phyloP scores from a whole-genome alignment of 1,140 invertebrate genomes.

The Protaetia brevitarsis region DNA sequence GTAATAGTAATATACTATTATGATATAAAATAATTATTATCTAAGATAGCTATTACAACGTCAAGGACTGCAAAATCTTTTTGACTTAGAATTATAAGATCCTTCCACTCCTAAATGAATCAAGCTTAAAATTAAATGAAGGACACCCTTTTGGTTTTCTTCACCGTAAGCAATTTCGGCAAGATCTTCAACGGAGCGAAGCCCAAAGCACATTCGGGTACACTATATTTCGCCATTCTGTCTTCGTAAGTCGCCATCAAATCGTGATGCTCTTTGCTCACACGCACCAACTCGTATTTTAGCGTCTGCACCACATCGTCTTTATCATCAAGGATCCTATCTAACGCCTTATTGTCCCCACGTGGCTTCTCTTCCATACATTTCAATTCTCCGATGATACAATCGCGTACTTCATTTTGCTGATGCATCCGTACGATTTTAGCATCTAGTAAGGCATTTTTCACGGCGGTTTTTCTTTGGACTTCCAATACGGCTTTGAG shows the following conservation, averaged over 20 bases:
- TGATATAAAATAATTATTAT: too few species aligned
- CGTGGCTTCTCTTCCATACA: background rate
- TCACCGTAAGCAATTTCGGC: background rate
- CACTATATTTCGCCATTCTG: background rate
- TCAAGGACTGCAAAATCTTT: too few species aligned
- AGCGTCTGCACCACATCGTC: background rate
- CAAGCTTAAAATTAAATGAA: too few species aligned
- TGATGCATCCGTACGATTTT: background rate
- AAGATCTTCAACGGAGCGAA: background rate
- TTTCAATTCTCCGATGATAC: background rate
- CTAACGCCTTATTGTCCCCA: background rate
- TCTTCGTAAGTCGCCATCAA: background rate
- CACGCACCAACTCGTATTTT: background rate
- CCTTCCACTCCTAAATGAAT: too few species aligned
- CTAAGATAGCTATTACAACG: too few species aligned
- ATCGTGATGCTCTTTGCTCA: background rate
- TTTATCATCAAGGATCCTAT: background rate
- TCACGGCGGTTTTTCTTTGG: background rate
- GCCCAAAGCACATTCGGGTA: background rate
- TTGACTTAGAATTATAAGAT: too few species aligned
- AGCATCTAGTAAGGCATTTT: background rate
- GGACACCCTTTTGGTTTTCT: too few species aligned
- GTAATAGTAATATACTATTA: too few species aligned
- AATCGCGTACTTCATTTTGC: background rate
- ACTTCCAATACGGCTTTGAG: background rate